Base-by-base conservation (phyloP, 2,113 vertebrate species). In the Ramphastos sulfuratus region DNA sequence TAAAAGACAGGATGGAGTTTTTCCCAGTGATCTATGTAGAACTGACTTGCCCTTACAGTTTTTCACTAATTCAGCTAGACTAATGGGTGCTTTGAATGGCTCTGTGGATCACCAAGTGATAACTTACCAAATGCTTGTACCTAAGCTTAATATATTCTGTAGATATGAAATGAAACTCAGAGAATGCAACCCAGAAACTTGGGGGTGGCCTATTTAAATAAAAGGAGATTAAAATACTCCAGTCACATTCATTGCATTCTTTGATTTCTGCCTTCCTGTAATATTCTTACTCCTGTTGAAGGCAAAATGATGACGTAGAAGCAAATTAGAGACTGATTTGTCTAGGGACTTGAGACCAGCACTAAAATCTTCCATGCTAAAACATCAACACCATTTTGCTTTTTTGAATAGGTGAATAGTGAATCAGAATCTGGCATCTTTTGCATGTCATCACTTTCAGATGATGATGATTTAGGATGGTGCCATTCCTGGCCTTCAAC, bases 401-500 rank as follows among this genome's bases (percentile, higher is more conserved):
- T 77, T 87, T 89, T 95, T 80, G 91, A 31, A 81, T 92, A 99
- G 99, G 98, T 97, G 7, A 99, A 98, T 91, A 99, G 99, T 87
- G 99, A 99, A 96, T 99, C 99, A 2, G 99, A 99, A 93, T 99
- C 99, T 74, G 99, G 98, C 64, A 98, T 99, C 97, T 99, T 99
- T 97, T 99, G 98, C 93, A 98, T 99, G 98, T 99, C 99, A 54
- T 99, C 99, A 6, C 98, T 99, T 93, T 99, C 99, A 58, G 99
- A 99, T 93, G 99, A 99, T 93, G 99, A 99, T 92, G 99, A 99
- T 96, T 98, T 99, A 97, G 99, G 99, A 82, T 99, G 99, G 99
- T 99, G 99, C 95, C 99, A 99, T 94, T 99, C 99, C 63, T 99
- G 99, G 99, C 99, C 99, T 65, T 97, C 99, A 82, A 99, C 99